phyloP scores from a whole-genome alignment of 2,888 invertebrate species.

The Phytoseiulus persimilis region DNA sequence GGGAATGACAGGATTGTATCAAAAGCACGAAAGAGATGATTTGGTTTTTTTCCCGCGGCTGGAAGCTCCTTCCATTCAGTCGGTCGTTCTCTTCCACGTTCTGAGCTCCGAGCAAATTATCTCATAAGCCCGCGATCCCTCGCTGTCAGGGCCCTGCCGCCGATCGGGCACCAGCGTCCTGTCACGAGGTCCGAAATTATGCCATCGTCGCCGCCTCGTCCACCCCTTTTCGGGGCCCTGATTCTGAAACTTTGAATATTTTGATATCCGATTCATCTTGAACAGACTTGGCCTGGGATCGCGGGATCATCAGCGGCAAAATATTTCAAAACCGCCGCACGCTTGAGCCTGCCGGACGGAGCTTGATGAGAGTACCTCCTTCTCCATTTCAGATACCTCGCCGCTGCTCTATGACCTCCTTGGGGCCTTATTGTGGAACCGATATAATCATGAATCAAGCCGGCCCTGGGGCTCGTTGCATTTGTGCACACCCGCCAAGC shows the following conservation, averaged over 20 bases:
- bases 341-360: too few relatives aligned
- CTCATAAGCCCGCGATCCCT: background rate
- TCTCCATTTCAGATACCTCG: conserved; percentile 26
- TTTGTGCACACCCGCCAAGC: conserved; percentile 30
- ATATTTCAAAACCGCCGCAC: too few relatives aligned
- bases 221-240: too few relatives aligned
- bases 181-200: too few relatives aligned
- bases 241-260: too few relatives aligned
- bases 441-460: conserved; percentile 19
- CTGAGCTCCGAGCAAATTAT: background rate
- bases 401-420: conserved; percentile 36
- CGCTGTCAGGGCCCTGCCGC: background rate
- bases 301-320: too few relatives aligned
- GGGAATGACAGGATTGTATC: conserved; percentile 5
- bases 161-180: background rate
- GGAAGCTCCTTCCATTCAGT: background rate
- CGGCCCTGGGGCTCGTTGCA: conserved; percentile 15
- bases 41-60: background rate
- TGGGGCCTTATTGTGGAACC: conserved; percentile 31
- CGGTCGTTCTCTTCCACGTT: background rate
- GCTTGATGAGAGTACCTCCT: too few relatives aligned
- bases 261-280: too few relatives aligned
- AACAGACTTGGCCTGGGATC: too few relatives aligned
- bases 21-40: background rate
- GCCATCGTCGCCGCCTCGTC: too few relatives aligned